These are phyloP conservation scores for Lates japonicus DNA, from an alignment of 2,797 vertebrate genomes.

Conservation along the genomic window DNA sequence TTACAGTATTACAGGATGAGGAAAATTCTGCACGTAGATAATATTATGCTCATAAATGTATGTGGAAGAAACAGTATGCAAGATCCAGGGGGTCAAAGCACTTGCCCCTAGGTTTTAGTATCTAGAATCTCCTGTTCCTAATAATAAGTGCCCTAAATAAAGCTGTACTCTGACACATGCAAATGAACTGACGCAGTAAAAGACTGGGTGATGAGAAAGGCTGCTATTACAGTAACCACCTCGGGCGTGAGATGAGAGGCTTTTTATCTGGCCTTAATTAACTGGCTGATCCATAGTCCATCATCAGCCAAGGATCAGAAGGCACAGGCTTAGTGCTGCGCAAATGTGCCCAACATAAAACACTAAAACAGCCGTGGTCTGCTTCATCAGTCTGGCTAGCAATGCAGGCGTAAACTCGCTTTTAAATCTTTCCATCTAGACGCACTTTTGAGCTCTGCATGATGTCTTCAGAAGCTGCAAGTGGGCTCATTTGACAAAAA, in stretches of 20 bases:
- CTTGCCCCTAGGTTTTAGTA: constrained; percentile 82
- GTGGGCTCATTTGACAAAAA: constrained; percentile 35
- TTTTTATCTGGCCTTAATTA: constrained; percentile 86
- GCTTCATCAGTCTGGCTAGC: constrained; percentile 71
- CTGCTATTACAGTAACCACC: constrained; percentile 85
- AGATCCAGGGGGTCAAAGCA: constrained; percentile 80
- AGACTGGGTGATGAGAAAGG: constrained; percentile 85
- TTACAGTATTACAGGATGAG: constrained; percentile 30
- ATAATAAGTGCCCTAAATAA: constrained; percentile 84
- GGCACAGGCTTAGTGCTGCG: constrained; percentile 64
- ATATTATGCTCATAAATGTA: constrained; percentile 56
- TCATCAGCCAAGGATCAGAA: constrained; percentile 79
- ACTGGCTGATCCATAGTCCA: constrained; percentile 80
- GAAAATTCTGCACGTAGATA: constrained; percentile 54
- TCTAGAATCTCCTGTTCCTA: constrained; percentile 81
- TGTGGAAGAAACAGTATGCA: constrained; percentile 61
- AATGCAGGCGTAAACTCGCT: constrained; percentile 64
- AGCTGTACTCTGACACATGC: constrained; percentile 86
- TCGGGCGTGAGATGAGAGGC: constrained; percentile 79
- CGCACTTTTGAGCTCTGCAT: constrained; percentile 22
- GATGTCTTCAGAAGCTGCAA: constrained; percentile 22
- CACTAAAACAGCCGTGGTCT: constrained; percentile 72
- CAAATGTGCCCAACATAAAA: constrained; percentile 77
- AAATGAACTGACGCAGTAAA: constrained; percentile 85
- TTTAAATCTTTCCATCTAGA: constrained; percentile 69